A percentile compares a stretch with the other conserved stretches of the same genome.
Evolutionary conservation across 1,140 invertebrate species (phyloP).

Genomic region (Drosophila biarmipes): DNA sequence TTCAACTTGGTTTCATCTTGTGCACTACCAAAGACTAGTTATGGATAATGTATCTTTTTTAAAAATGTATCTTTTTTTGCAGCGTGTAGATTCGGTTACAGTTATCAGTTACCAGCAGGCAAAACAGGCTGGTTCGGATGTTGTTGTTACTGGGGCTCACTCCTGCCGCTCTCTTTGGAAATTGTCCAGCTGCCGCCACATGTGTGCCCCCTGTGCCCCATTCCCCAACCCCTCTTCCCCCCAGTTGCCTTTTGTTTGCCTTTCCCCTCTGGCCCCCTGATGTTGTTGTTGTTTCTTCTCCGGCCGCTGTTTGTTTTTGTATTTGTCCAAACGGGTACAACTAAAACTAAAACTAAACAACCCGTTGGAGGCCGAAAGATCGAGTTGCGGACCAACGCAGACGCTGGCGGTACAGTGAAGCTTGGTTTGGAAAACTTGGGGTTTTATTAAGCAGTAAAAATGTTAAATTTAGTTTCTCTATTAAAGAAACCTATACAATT

Average conservation of each 20-base stretch:
- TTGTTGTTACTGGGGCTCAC: constrained; percentile 16
- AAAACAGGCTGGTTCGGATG: constrained; percentile 40
- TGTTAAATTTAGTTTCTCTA: no score
- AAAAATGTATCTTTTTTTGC: background rate
- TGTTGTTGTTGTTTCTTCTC: constrained; percentile 3
- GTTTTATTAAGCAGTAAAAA: background rate
- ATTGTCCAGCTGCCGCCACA: constrained; percentile 57
- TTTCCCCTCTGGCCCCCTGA: background rate
- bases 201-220: constrained; percentile 23
- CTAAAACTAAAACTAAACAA: constrained; percentile 73
- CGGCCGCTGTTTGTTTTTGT: constrained; percentile 36
- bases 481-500: no score
- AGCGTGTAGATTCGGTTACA: constrained; percentile 56
- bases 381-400: constrained; percentile 45
- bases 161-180: constrained; percentile 41
- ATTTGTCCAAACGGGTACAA: constrained; percentile 68
- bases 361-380: constrained; percentile 51
- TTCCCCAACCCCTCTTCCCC: background rate
- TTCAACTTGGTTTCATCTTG: no score
- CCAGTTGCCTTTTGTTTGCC: constrained; percentile 48
- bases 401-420: constrained; percentile 35
- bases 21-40: no score
- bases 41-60: no score
- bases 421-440: background rate
- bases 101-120: constrained; percentile 60